A percentile compares a stretch with the other conserved stretches of the same genome.
phyloP scores from a whole-genome alignment of 2,113 vertebrate genomes.

The Pelusios castaneus region DNA sequence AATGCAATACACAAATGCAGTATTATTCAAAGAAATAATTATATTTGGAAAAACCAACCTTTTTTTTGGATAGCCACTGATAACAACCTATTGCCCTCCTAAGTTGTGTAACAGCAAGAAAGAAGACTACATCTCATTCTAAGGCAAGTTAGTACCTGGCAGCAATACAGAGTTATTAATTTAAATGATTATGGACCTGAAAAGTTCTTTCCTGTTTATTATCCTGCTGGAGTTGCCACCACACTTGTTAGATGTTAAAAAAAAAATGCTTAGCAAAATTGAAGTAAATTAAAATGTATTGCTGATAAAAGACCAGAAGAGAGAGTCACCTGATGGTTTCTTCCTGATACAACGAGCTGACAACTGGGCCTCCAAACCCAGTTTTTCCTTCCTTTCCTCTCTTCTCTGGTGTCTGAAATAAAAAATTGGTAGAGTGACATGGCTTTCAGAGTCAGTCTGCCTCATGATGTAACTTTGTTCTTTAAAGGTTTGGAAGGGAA shows the following conservation, averaged over 20 bases:
- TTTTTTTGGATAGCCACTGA: conserved; percentile 34
- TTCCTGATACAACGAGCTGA: conserved; percentile 95
- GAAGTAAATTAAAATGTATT: conserved; percentile 38
- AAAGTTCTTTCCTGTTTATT: conserved; percentile 76
- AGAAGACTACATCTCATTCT: conserved; percentile 42
- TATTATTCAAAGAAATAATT: conserved; percentile 66
- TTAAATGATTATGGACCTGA: conserved; percentile 72
- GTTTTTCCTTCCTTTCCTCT: conserved; percentile 83
- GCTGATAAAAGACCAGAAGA: conserved; percentile 13
- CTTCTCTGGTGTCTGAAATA: conserved; percentile 79
- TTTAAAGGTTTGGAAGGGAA: neutral
- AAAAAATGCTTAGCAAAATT: conserved; percentile 37
- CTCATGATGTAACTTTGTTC: neutral
- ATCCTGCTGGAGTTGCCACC: conserved; percentile 65
- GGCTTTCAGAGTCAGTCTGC: neutral
- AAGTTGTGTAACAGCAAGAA: conserved; percentile 55
- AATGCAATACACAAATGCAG: conserved; percentile 34
- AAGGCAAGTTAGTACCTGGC: conserved; percentile 63
- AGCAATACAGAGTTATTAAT: conserved; percentile 67
- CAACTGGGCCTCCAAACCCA: conserved; percentile 89
- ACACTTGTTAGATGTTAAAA: conserved; percentile 51
- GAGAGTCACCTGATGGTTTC: conserved; percentile 93
- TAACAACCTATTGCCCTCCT: conserved; percentile 33
- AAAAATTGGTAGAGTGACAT: conserved; percentile 30
- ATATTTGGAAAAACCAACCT: conserved; percentile 45